Evolutionary conservation across 2,113 vertebrate species (phyloP), one percentile per base, ranked within the genome.

Genomic region (Erinaceus europaeus): DNA sequence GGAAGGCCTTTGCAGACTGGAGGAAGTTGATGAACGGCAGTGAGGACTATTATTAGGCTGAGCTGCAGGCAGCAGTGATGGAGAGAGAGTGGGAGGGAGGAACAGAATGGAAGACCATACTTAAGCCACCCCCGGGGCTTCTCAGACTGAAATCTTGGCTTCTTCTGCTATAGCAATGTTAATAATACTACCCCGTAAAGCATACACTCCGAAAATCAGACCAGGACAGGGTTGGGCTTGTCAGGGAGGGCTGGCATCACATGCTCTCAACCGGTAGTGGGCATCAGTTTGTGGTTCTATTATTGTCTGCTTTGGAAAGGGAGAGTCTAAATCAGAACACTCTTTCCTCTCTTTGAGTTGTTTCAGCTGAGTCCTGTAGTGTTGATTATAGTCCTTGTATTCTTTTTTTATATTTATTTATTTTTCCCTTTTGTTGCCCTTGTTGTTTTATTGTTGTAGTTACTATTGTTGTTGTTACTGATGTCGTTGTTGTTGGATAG

Each of bases 371-470:
- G 32, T 78, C 44, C 53, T 23, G 42, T 8, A 23, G 77, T 0
- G 6, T 42, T 96, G 92, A 95, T 94, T 94, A 94, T 83, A 95
- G 95, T 71, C 76, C 81, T 95, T 77, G 69, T 5, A 44, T 38
- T 77, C n/a, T n/a, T n/a, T n/a, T n/a, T n/a, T n/a, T n/a, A n/a
- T n/a, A n/a, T n/a, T n/a, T n/a, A n/a, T n/a, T n/a, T n/a, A n/a
- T n/a, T n/a, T n/a, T n/a, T n/a, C n/a, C n/a, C n/a, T n/a, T n/a
- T n/a, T n/a, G n/a, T n/a, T n/a, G n/a, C n/a, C n/a, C n/a, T n/a
- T n/a, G n/a, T n/a, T n/a, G n/a, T n/a, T n/a, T n/a, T n/a, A n/a
- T n/a, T n/a, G n/a, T n/a, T n/a, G n/a, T n/a, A n/a, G n/a, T n/a
- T n/a, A n/a, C n/a, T n/a, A n/a, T n/a, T n/a, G n/a, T n/a, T n/a